These are phyloP conservation scores for Sebastiscus tertius DNA, from an alignment of 2,797 vertebrate species.

Conservation along the genomic window DNA sequence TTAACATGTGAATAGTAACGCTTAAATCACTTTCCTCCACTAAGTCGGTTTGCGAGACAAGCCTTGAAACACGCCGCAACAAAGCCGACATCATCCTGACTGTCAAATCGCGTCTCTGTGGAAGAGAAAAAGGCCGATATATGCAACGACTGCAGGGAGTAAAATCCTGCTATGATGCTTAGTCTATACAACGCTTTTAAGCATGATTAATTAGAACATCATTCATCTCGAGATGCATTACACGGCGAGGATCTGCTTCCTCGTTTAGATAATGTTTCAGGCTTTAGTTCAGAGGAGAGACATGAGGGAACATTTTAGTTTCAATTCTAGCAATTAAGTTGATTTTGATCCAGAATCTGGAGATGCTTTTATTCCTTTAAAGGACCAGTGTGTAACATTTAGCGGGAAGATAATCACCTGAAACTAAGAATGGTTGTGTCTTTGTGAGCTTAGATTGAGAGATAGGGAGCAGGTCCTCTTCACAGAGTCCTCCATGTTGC, in stretches of 20 bases:
- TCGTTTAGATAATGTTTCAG: neutral
- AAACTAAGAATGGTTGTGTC: neutral
- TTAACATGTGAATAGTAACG: neutral
- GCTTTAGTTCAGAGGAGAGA: neutral
- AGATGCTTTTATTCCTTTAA: neutral
- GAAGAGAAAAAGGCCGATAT: neutral
- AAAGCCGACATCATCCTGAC: slow-evolving; percentile 13
- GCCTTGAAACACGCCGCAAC: slow-evolving; percentile 26
- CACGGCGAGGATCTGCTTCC: neutral
- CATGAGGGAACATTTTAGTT: neutral
- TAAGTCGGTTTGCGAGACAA: slow-evolving; percentile 25
- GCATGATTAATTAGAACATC: neutral
- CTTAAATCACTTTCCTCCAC: slow-evolving; percentile 12
- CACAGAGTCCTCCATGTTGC: no score
- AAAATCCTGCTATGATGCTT: neutral
- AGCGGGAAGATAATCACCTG: no score
- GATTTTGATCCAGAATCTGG: neutral
- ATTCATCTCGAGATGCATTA: neutral
- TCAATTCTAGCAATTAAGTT: neutral
- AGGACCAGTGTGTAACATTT: no score
- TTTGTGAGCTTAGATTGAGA: neutral
- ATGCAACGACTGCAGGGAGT: neutral
- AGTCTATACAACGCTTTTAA: neutral
- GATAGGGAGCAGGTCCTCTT: no score
- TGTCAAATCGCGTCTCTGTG: slow-evolving; percentile 1